phyloP scores from a whole-genome alignment of 2,888 invertebrate species.

The Cryptus viduatorius region DNA sequence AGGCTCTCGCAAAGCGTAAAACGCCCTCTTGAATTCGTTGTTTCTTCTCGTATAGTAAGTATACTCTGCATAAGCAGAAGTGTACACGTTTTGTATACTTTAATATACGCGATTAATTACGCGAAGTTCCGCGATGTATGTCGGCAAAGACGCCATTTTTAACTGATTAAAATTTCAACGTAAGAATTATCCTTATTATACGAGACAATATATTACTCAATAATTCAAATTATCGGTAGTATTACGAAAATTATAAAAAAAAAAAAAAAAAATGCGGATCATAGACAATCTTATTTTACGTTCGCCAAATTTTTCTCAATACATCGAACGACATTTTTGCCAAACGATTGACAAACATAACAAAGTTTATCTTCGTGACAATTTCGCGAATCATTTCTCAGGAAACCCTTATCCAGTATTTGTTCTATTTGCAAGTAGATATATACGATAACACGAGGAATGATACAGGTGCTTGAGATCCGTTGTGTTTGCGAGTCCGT shows the following conservation, averaged over 20 bases:
- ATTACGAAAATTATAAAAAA: too few relatives aligned
- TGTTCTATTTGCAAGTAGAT: not conserved
- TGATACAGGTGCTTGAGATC: not conserved
- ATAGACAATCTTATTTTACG: too few relatives aligned
- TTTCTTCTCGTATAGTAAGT: not conserved
- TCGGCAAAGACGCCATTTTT: not conserved
- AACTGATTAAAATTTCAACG: not conserved
- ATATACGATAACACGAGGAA: not conserved
- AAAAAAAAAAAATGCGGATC: too few relatives aligned
- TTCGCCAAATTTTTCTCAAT: too few relatives aligned
- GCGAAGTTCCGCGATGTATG: not conserved
- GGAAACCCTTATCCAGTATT: not conserved
- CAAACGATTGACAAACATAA: not conserved
- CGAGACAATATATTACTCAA: not conserved
- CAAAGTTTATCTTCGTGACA: not conserved
- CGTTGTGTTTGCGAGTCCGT: not conserved
- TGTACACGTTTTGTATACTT: not conserved
- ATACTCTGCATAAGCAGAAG: not conserved
- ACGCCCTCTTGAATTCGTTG: not conserved
- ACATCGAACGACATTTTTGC: too few relatives aligned
- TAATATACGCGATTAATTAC: not conserved
- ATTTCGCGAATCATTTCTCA: not conserved
- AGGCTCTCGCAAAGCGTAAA: not conserved
- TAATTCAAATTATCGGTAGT: too few relatives aligned
- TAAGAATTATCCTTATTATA: not conserved